phyloP scores from a whole-genome alignment of 2,888 invertebrate genomes.

The Sphaerophoria rueppellii region DNA sequence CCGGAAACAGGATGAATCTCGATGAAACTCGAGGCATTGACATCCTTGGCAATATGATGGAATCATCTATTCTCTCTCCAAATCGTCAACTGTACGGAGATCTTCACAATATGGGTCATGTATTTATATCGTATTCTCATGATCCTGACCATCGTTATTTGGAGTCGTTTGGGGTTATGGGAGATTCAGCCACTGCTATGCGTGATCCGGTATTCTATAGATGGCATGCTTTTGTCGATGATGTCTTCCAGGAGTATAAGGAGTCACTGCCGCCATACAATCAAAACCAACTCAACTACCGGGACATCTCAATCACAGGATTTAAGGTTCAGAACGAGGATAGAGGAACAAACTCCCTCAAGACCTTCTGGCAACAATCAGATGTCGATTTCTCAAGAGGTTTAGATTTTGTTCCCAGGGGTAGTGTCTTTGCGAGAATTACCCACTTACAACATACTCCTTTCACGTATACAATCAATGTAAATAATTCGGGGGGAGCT shows the following conservation, averaged over 20 bases:
- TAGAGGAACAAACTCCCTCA: constrained; percentile 83
- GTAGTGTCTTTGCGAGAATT: constrained; percentile 86
- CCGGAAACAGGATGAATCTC: constrained; percentile 84
- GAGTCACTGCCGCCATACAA: constrained; percentile 86
- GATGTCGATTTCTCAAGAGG: constrained; percentile 89
- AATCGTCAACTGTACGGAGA: constrained; percentile 88
- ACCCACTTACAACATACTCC: constrained; percentile 89
- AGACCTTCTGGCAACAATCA: constrained; percentile 89
- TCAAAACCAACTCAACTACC: constrained; percentile 62
- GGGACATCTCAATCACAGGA: constrained; percentile 84
- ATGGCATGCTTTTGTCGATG: constrained; percentile 90
- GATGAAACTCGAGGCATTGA: constrained; percentile 88
- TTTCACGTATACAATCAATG: constrained; percentile 86
- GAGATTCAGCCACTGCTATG: constrained; percentile 91
- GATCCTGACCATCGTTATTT: constrained; percentile 87
- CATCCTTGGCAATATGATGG: constrained; percentile 89
- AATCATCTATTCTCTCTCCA: constrained; percentile 86
- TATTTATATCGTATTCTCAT: constrained; percentile 88
- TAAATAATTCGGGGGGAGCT: constrained; percentile 83
- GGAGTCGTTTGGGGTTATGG: constrained; percentile 91
- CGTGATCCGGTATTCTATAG: constrained; percentile 91
- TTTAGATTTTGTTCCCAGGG: constrained; percentile 89
- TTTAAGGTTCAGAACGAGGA: constrained; percentile 83
- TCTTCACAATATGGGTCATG: constrained; percentile 90
- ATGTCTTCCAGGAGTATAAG: constrained; percentile 88